Evolutionary conservation across 2,888 invertebrate species (phyloP).

Genomic region (Eupithecia centaureata): DNA sequence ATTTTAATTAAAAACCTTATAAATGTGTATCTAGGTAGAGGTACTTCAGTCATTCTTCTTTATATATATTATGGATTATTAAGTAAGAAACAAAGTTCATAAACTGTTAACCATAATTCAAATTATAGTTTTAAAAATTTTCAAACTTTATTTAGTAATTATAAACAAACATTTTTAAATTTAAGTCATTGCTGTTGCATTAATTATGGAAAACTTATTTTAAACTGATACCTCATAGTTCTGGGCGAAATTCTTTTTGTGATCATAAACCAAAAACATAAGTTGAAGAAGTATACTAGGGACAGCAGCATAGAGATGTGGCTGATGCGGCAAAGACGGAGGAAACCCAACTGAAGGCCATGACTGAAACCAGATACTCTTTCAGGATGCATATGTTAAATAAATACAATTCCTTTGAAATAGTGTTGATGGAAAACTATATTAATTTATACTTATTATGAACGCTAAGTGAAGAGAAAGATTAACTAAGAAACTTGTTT

Average conservation of each 20-base stretch:
- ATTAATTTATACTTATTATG: background rate
- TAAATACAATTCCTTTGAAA: background rate
- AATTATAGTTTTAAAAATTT: background rate
- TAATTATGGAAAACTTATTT: slow-evolving; percentile 57
- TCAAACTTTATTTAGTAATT: slow-evolving; percentile 44
- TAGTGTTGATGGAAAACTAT: background rate
- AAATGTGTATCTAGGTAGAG: no score
- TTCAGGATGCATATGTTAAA: slow-evolving; percentile 2
- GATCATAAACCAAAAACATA: slow-evolving; percentile 76
- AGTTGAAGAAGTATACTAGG: slow-evolving; percentile 75
- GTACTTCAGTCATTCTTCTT: background rate
- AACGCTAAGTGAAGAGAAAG: background rate
- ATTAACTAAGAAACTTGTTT: background rate
- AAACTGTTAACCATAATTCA: background rate
- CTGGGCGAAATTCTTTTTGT: slow-evolving; percentile 67
- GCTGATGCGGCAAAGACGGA: slow-evolving; percentile 70
- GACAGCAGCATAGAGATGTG: slow-evolving; percentile 76
- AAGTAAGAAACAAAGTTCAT: background rate
- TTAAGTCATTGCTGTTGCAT: slow-evolving; percentile 2
- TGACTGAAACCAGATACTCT: slow-evolving; percentile 59
- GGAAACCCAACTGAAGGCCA: slow-evolving; percentile 71
- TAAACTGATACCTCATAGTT: slow-evolving; percentile 64
- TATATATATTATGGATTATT: no score
- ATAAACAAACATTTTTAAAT: slow-evolving; percentile 36
- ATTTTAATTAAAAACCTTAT: background rate